phyloP scores from a whole-genome alignment of 1,140 invertebrate species.

The Chrysoperla carnea region DNA sequence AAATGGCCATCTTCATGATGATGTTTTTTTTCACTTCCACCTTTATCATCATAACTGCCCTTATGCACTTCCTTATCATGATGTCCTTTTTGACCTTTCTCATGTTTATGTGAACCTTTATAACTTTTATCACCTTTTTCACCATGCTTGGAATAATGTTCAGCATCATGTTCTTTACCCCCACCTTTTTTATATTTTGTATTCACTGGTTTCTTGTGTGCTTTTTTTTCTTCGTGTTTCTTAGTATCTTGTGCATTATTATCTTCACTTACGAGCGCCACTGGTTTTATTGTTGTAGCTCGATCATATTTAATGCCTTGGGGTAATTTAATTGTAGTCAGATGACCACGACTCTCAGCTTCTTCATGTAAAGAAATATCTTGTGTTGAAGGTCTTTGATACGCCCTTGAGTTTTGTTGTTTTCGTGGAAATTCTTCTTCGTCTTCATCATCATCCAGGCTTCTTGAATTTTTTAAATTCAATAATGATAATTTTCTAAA shows the following conservation, averaged over 20 bases:
- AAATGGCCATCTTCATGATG: constrained; percentile 40
- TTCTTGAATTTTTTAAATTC: no score
- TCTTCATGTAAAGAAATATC: neutral
- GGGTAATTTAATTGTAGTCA: no score
- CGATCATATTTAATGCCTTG: neutral
- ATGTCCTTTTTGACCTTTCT: constrained; percentile 37
- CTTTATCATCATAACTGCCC: constrained; percentile 34
- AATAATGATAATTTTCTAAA: no score
- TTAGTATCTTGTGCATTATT: neutral
- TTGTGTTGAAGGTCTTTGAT: no score
- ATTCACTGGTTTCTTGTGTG: neutral
- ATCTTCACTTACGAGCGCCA: neutral
- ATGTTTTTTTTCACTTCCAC: constrained; percentile 37
- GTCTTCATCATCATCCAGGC: no score
- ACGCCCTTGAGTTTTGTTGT: no score
- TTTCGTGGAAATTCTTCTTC: no score
- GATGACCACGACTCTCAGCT: neutral
- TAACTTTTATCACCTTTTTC: constrained; percentile 38
- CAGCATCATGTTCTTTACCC: constrained; percentile 28
- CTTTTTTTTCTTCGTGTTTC: constrained; percentile 1
- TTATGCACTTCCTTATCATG: constrained; percentile 37
- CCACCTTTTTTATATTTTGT: constrained; percentile 24
- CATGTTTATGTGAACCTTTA: constrained; percentile 33
- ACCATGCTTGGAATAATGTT: constrained; percentile 33
- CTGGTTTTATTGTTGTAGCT: neutral